Evolutionary conservation across 2,113 vertebrate genomes (phyloP).

Genomic region (Cololabis saira): DNA sequence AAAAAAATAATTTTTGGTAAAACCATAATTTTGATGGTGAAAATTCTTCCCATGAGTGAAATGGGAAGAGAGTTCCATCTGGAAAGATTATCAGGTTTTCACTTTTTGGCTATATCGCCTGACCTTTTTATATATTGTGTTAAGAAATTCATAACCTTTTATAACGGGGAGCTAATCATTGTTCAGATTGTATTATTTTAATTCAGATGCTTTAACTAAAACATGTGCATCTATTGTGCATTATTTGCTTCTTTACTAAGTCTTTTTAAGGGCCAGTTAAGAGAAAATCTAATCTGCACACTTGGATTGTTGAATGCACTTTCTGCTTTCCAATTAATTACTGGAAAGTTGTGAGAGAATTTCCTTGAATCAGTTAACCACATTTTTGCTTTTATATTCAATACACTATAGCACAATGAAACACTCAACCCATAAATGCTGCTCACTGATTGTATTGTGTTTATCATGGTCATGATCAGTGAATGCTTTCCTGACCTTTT

Average conservation of each 20-base stretch:
- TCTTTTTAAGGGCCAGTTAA: not conserved
- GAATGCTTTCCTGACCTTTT: slow-evolving; percentile 68
- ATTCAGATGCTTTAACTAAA: no score
- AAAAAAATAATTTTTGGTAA: no score
- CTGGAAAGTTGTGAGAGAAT: not conserved
- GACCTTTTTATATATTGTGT: no score
- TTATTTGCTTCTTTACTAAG: not conserved
- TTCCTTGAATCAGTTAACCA: not conserved
- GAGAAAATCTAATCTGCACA: not conserved
- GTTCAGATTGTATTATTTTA: no score
- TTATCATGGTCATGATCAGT: slow-evolving; percentile 50
- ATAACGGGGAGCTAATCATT: not conserved
- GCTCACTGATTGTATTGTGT: slow-evolving; percentile 27
- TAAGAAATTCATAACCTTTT: not conserved
- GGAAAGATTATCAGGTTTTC: no score
- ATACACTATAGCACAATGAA: slow-evolving; percentile 1
- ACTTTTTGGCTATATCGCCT: no score
- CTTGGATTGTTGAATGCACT: not conserved
- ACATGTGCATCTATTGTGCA: not conserved
- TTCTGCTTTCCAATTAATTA: not conserved
- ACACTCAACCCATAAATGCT: slow-evolving; percentile 15
- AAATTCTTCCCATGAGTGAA: no score
- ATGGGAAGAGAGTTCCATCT: no score
- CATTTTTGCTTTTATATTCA: not conserved
- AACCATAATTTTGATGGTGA: no score